Base-by-base conservation (phyloP, 2,888 invertebrate genomes). In the Notodromas monacha region DNA sequence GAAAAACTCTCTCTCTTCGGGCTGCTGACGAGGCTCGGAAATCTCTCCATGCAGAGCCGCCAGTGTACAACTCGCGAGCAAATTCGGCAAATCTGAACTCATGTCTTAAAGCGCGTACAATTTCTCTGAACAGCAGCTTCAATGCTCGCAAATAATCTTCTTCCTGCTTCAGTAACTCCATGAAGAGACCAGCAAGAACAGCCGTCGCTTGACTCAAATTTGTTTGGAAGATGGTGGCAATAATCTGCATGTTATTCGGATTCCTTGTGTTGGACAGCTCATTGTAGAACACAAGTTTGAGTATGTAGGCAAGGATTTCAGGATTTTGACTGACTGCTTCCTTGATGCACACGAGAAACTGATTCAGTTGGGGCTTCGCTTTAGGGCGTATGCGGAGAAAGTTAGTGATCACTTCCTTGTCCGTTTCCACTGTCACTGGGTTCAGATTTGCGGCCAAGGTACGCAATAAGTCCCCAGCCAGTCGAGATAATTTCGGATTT, bases 231-330 rank as follows among this genome's bases (percentile, higher is more conserved):
- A 86, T 67, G 6, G 73, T 70, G 2, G 68, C 68, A 11, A 89
- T 57, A 49, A 86, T 68, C 8, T 74, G 65, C 68, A 86, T 73
- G 51, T 89, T 89, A 55, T 84, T 86, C 0, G 79, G 74, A 52
- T 84, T 81, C 34, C 86, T 62, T 15, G 69, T 69, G 8, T 45
- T 45, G 0, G 84, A 79, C 38, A 89, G 53, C 54, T 89, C 89
- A 51, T 89, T 89, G 56, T 77, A 81, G 34, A 89, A 69, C 0
- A 79, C 77, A 45, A 76, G 72, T 40, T 77, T 79, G 39, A 89
- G 54, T 35, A 81, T 63, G 16, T 73, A 67, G 34, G 66, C 63
- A 31, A 86, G 52, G 43, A 84, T 73, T 14, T 73, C 72, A 1
- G 70, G 65, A 43, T 74, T 72, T 31, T 73, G 62, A 10, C 62